Conservation (phyloP, 2,113 vertebrate genomes). For the Dermatemys mawii region DNA sequence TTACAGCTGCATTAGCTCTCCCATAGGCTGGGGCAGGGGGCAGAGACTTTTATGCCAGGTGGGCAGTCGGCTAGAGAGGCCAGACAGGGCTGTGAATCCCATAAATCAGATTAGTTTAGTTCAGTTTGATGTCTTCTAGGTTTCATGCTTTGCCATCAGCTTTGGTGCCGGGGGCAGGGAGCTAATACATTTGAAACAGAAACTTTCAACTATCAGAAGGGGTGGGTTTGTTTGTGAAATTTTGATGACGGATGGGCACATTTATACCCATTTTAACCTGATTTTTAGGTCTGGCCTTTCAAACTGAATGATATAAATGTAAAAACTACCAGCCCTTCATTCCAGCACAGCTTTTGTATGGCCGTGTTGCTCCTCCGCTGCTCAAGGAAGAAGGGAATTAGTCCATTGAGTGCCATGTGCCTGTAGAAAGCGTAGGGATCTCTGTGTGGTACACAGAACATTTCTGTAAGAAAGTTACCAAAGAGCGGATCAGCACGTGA, state of each 20-base stretch:
- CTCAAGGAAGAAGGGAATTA: neutral
- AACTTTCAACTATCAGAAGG: neutral
- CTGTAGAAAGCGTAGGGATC: neutral
- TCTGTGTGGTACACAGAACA: neutral
- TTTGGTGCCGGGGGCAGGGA: neutral
- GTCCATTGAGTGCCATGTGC: neutral
- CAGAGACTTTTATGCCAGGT: neutral
- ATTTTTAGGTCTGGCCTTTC: neutral
- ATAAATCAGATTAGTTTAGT: neutral
- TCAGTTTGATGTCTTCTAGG: neutral
- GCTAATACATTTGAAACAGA: neutral
- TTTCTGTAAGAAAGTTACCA: neutral
- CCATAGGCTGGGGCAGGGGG: neutral
- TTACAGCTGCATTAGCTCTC: neutral
- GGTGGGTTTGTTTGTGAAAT: no score
- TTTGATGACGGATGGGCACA: neutral
- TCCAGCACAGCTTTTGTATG: fast-evolving
- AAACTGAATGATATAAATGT: no score
- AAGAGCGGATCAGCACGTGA: neutral
- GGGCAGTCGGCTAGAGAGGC: neutral
- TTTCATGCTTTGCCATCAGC: neutral
- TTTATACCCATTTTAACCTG: fast-evolving
- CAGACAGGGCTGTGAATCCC: neutral
- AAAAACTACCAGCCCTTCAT: no score
- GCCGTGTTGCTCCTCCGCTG: neutral